Evolutionary conservation across 1,140 invertebrate genomes (phyloP).

Genomic region (Neodiprion lecontei): DNA sequence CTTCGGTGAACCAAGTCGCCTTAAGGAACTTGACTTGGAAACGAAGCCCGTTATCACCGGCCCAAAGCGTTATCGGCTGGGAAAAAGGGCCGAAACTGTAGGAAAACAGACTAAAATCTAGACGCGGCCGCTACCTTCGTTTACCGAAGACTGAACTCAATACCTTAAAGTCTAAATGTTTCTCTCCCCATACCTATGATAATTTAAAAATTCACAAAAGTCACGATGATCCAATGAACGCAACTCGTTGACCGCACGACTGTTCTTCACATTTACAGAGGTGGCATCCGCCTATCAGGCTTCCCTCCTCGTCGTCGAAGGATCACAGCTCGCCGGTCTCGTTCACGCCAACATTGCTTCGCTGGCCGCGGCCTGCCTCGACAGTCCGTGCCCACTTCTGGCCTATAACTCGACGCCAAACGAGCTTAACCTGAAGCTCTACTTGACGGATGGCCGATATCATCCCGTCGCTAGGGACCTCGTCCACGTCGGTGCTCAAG

Average conservation of each 20-base stretch:
- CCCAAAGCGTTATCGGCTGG: background rate
- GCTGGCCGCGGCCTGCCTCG: constrained; percentile 81
- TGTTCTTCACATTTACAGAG: constrained; percentile 64
- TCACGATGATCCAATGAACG: no score
- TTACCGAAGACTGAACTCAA: no score
- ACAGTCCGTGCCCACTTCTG: constrained; percentile 76
- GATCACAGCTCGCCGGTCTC: constrained; percentile 82
- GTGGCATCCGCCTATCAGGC: constrained; percentile 84
- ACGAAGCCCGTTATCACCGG: background rate
- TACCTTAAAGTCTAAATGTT: no score
- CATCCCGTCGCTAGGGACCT: constrained; percentile 82
- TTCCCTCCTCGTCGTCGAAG: constrained; percentile 81
- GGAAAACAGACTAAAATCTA: no score
- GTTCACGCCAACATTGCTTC: constrained; percentile 84
- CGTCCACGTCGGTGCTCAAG: constrained; percentile 88
- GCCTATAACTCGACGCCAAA: constrained; percentile 79
- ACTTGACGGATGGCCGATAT: constrained; percentile 66
- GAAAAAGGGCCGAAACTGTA: no score
- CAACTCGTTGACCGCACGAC: no score
- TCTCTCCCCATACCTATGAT: no score
- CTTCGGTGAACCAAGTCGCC: background rate
- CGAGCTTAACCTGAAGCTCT: constrained; percentile 91
- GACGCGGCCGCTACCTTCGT: no score
- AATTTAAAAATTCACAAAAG: no score
- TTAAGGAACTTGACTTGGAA: background rate